Percentiles rank a stretch among this genome's conserved stretches.
Evolutionary conservation across 64 coral and sea anemone genomes (phyloP).

Genomic region (Astreopora myriophthalma): DNA sequence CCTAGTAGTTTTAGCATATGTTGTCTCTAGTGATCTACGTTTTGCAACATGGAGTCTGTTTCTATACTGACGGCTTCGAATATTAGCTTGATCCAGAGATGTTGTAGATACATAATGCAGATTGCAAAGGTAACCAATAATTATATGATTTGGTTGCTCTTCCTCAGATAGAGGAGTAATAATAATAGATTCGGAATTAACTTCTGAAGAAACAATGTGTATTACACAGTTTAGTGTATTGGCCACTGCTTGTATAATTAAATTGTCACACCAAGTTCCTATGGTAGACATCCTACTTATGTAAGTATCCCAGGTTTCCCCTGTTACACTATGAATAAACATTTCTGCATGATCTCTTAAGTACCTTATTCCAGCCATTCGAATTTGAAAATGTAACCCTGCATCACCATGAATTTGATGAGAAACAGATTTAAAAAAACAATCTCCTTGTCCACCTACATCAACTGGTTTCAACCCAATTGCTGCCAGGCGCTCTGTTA

Average conservation of each 20-base stretch:
- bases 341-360: conserved; percentile 6
- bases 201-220: no score
- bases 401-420: conserved; percentile 12
- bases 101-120: no score
- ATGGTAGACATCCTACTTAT: background rate
- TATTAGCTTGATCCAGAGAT: background rate
- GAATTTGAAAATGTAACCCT: background rate
- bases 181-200: no score
- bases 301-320: background rate
- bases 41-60: background rate
- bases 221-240: no score
- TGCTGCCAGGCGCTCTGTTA: no score
- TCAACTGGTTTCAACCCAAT: no score
- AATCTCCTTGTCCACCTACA: no score
- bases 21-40: background rate
- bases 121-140: no score
- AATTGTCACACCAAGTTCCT: conserved; percentile 1
- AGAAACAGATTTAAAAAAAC: background rate
- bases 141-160: no score
- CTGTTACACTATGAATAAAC: background rate
- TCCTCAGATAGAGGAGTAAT: no score
- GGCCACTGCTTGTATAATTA: background rate
- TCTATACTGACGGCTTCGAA: background rate
- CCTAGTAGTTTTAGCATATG: background rate
- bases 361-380: background rate